Evolutionary conservation across 2,113 vertebrate species (phyloP).

Genomic region (Tricholaema leucomelas): DNA sequence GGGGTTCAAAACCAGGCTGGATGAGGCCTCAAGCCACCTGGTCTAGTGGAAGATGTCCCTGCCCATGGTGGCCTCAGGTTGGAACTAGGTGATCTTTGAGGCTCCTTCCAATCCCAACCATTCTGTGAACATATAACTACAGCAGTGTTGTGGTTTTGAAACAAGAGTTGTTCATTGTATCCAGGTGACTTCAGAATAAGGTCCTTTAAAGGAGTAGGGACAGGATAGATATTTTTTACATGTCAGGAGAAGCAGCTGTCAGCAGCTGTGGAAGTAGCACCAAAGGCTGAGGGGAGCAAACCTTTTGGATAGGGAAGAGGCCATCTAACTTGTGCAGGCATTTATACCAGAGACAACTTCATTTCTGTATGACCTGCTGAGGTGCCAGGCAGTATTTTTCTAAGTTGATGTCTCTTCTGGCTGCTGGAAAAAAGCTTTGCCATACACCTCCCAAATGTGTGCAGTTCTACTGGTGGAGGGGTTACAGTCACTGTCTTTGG

Average conservation of each 20-base stretch:
- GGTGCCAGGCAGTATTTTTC: neutral
- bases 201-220: neutral
- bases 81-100: no score
- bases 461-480: neutral
- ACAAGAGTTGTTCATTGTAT: neutral
- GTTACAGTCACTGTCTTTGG: neutral
- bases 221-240: neutral
- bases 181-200: neutral
- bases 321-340: neutral
- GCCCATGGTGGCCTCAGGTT: no score
- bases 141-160: neutral
- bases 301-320: no score
- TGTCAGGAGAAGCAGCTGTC: neutral
- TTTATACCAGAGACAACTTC: neutral
- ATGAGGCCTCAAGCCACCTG: no score
- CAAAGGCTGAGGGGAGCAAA: neutral
- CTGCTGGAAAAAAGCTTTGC: neutral
- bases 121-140: neutral
- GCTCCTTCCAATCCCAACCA: no score
- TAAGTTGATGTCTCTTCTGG: neutral
- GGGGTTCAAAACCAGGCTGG: no score
- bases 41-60: no score
- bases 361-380: neutral
- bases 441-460: accelerated
- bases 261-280: neutral